phyloP scores from a whole-genome alignment of 2,113 vertebrate species.

The Tragelaphus buxtoni region DNA sequence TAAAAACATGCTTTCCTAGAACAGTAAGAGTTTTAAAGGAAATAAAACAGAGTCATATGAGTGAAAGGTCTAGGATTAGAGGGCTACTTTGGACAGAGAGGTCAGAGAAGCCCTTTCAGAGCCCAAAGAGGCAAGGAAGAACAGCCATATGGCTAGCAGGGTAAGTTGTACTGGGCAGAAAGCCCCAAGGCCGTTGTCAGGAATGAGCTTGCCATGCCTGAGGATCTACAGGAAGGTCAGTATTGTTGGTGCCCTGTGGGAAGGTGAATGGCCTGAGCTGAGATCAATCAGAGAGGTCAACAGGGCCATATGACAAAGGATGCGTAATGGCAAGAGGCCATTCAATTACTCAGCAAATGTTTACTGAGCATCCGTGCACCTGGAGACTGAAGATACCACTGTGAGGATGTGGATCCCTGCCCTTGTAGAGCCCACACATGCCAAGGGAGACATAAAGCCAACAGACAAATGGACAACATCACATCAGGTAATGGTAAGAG shows the following conservation, averaged over 20 bases:
- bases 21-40: not conserved
- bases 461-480: not conserved
- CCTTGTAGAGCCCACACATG: too few species aligned
- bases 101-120: not conserved
- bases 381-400: not conserved
- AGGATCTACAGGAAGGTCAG: not conserved
- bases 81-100: not conserved
- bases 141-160: too few species aligned
- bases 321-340: not conserved
- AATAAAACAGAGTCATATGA: not conserved
- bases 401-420: not conserved
- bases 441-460: not conserved
- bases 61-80: not conserved
- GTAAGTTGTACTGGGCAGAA: not conserved
- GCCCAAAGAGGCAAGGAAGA: not conserved
- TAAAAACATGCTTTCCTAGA: not conserved
- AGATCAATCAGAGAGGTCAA: not conserved
- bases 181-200: not conserved
- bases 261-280: not conserved
- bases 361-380: not conserved
- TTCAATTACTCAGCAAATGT: not conserved
- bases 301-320: not conserved
- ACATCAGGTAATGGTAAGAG: not conserved
- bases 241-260: accelerated
- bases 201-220: not conserved